Evolutionary conservation across 2,797 vertebrate species (phyloP), one percentile per base, ranked within the genome.

Genomic region (Helicolenus hilgendorfi): DNA sequence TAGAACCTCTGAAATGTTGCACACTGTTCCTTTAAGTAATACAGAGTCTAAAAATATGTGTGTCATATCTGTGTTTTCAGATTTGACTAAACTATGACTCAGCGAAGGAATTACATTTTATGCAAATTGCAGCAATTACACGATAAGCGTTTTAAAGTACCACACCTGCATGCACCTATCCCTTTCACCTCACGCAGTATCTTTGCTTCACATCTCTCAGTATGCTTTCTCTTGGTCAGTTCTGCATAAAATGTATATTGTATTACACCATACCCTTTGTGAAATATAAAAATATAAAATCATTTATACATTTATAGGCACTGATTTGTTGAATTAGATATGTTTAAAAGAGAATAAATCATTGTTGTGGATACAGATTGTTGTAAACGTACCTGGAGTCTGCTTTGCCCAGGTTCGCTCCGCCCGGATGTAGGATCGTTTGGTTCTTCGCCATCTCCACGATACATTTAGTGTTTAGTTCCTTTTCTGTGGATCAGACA

Each of bases 401-500:
- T 58, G 81, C 78, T 87, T 98, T 98, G 74, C 95, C 95, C 35
- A 97, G 94, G 89, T 97, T 97, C 8, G 80, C 70, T 53, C 95
- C 95, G 0, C 95, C 83, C 8, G 97, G 97, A 76, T 97, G 89
- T 72, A 98, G 96, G 88, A 97, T 88, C 0, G 97, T 98, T 93
- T 98, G 97, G 93, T 97, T 98, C 77, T 97, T 97, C 78, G 92
- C 89, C 97, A 98, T 98, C 67, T 98, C 97, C 94, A 98, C 95
- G 24, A 98, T 95, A 92, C 97, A 98, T 96, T 97, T 98, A 26
- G 97, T 98, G 94, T 98, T 98, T 72, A 98, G 83, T 79, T 98
- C 97, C 91, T 97, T 98, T 95, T 98, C 97, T 98, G 95, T 87
- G 72, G 76, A 89, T 62, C 29, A 89, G 38, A 92, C 0, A 83